Base-by-base conservation (phyloP, 1,140 invertebrate species). In the Diorhabda carinulata region DNA sequence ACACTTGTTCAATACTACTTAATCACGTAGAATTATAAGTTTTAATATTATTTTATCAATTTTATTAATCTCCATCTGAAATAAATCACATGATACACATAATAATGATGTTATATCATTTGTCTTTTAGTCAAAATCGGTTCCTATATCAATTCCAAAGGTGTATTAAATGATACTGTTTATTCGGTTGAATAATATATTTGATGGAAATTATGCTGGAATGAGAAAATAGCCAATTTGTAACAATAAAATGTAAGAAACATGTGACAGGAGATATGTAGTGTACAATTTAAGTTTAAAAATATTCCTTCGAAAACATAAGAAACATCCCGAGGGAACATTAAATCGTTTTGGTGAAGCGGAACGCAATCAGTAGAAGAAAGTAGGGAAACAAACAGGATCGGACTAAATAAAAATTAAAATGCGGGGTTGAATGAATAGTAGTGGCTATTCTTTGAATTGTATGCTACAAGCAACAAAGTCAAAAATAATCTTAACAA, bases 271-370 rank as follows among this genome's bases (percentile, higher is more conserved):
- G 58, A 60, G 58, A 67, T 67, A 67, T 67, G 65, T 67, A 67
- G 57, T 59, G 65, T 67, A 67, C 57, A 60, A 67, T 67, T 67
- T 67, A 60, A 67, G 41, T 67, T 60, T 67, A 67, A 61, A 59
- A 67, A 67, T 67, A 60, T 67, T 67, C 57, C 65, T 67, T 60
- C 57, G 57, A 67, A 67, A 67, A 60, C 58, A 67, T 67, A 67
- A 60, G 65, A 67, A 59, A 60, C 42, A 61, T 45, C 65, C 65
- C 65, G 6, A 59, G 65, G 58, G 65, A 61, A 67, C 65, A 59
- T 67, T 67, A 67, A 67, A 67, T 67, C 65, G 65, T 67, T 67
- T 67, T 60, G 43, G 65, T 67, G 65, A 67, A 67, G 65, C 65
- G 65, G 7, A 59, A 58, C 64, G 64, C 59, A 58, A 66, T 66